Evolutionary conservation across 2,888 invertebrate genomes (phyloP).

Genomic region (Drosophila diplacantha): DNA sequence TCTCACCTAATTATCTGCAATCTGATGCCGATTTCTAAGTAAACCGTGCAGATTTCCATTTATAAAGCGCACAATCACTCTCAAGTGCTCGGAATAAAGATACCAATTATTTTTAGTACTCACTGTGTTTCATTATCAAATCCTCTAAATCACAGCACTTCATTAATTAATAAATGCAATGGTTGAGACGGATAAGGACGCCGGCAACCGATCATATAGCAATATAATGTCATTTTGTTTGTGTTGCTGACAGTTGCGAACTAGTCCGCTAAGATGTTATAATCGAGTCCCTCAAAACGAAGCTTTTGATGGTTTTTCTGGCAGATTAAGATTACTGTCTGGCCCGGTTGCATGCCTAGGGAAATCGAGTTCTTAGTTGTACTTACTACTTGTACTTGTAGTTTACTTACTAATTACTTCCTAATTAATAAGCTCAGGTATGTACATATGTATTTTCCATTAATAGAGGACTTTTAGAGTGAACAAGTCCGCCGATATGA

Average conservation of each 20-base stretch:
- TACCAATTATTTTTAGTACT: conserved; percentile 9
- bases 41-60: conserved; percentile 26
- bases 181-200: background rate
- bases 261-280: background rate
- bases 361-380: background rate
- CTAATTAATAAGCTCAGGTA: background rate
- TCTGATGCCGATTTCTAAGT: conserved; percentile 13
- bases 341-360: background rate
- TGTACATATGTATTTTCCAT: background rate
- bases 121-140: conserved; percentile 5
- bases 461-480: background rate
- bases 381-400: no score
- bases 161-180: conserved; percentile 2
- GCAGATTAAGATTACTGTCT: background rate
- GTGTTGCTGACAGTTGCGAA: background rate
- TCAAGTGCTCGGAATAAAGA: conserved; percentile 26
- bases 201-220: background rate
- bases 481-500: no score
- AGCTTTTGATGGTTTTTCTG: background rate
- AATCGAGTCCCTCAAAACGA: background rate
- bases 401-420: no score
- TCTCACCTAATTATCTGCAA: conserved; percentile 1
- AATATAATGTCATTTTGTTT: background rate
- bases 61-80: conserved; percentile 25
- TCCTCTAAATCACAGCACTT: conserved; percentile 4